Percentiles rank a stretch among this genome's conserved stretches.
These are phyloP conservation scores for Anolis sagrei DNA, from an alignment of 2,113 vertebrate species.

Conservation along the genomic window DNA sequence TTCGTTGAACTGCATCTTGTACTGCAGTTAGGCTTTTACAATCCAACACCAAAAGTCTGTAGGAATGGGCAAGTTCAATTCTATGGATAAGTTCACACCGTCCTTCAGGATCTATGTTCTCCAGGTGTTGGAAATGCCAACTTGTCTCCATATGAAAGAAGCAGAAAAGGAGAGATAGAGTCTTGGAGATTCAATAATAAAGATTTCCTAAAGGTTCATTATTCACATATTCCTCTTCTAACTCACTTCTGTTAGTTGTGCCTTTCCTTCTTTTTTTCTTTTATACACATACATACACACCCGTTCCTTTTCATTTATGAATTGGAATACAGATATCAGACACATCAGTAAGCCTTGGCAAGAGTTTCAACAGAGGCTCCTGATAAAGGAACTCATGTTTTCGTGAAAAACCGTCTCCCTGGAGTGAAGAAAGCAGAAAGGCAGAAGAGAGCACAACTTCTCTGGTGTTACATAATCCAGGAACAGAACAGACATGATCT, in stretches of 20 bases:
- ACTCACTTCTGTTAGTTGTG: background rate
- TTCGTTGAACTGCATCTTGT: too few species aligned
- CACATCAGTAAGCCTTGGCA: background rate
- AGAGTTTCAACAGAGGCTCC: background rate
- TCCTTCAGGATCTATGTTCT: background rate
- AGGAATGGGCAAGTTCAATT: too few species aligned
- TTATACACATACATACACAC: too few species aligned
- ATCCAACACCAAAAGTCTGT: too few species aligned
- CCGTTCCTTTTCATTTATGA: background rate
- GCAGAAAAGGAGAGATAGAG: background rate
- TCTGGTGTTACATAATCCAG: background rate
- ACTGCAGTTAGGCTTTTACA: too few species aligned
- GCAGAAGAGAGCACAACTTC: background rate
- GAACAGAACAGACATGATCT: slow-evolving; percentile 11
- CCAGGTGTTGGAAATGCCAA: background rate
- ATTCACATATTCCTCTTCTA: background rate
- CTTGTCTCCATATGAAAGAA: background rate
- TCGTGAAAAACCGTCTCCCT: background rate
- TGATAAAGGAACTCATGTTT: background rate
- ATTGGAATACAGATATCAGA: background rate
- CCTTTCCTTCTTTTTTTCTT: background rate
- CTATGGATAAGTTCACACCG: background rate
- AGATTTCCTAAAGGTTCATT: background rate
- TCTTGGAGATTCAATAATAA: background rate
- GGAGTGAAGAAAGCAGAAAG: background rate